Base-by-base conservation (phyloP, 2,797 vertebrate species). In the Tokudaia tokunoshimensis region DNA sequence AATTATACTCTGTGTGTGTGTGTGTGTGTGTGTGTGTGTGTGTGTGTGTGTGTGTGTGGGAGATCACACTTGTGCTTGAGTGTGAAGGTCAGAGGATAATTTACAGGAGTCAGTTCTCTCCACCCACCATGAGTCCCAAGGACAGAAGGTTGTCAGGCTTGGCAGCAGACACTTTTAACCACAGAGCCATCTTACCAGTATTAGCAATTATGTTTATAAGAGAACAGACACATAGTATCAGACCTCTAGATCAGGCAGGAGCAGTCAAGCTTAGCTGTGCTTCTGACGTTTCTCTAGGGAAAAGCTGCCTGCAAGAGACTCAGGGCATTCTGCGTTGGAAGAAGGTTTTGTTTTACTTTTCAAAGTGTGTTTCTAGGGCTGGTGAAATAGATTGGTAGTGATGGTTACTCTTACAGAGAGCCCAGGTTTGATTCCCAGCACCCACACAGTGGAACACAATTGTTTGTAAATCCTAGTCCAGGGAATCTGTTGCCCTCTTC, bases 341-440 rank as follows among this genome's bases (percentile, higher is more conserved):
- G 57, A 31, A 83, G 24, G 82, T 78, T 26, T n/a, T 41, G 44
- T 67, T 95, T 92, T 29, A 41, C 92, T 89, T 89, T 65, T 79
- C 44, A 90, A 61, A 63, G 26, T 47, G 37, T 63, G 41, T 59
- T 84, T 63, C 81, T 84, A 41, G 26, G 26, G 26, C 41, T 84
- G 4, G 8, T 10, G 80, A 82, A 61, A 61, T 82, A 24, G n/a
- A 82, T 55, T 34, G 7, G 55, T 29, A 26, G 81, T 26, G 44
- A 41, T 44, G 59, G 15, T 14, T 12, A 44, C 59, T 63, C 37
- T 83, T 83, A 19, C 37, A 20, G 17, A 65, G 41, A 29, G 31
- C 59, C 81, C 26, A 50, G 17, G 59, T 57, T 81, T 37, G 55
- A n/a, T 59, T 81, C 55, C 55, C n/a, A 82, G 80, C 22, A 41